Evolutionary conservation across 2,113 vertebrate genomes (phyloP).

Genomic region (Lophochroa leadbeateri): DNA sequence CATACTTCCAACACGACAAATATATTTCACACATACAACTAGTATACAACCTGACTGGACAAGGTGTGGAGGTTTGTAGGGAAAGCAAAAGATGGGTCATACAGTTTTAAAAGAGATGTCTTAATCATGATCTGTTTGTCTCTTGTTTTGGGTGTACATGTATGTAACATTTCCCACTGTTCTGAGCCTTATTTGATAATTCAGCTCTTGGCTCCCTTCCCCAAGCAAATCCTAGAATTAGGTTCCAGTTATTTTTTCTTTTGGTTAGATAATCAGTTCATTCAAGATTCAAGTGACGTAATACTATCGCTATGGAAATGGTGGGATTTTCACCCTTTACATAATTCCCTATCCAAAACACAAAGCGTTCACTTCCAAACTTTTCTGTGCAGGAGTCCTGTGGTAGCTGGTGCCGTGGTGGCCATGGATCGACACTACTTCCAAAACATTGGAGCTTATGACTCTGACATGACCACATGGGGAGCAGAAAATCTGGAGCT

Average conservation of each 20-base stretch:
- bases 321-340: not conserved
- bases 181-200: not conserved
- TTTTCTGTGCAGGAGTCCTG: conserved; percentile 80
- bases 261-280: not conserved
- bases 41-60: not conserved
- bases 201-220: not conserved
- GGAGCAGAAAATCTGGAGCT: conserved; percentile 87
- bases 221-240: not conserved
- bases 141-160: not conserved
- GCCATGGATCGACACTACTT: conserved; percentile 87
- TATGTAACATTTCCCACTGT: not conserved
- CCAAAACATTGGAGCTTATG: conserved; percentile 86
- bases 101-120: not conserved
- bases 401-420: conserved; percentile 80
- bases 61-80: not conserved
- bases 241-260: not conserved
- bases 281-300: not conserved
- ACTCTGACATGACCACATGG: conserved; percentile 81
- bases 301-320: not conserved
- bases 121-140: not conserved
- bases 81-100: not conserved
- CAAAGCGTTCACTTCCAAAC: not conserved
- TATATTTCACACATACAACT: not conserved
- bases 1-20: not conserved
- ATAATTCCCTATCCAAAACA: not conserved